Conservation (phyloP, 1,140 invertebrate genomes). For the Drosophila lini region DNA sequence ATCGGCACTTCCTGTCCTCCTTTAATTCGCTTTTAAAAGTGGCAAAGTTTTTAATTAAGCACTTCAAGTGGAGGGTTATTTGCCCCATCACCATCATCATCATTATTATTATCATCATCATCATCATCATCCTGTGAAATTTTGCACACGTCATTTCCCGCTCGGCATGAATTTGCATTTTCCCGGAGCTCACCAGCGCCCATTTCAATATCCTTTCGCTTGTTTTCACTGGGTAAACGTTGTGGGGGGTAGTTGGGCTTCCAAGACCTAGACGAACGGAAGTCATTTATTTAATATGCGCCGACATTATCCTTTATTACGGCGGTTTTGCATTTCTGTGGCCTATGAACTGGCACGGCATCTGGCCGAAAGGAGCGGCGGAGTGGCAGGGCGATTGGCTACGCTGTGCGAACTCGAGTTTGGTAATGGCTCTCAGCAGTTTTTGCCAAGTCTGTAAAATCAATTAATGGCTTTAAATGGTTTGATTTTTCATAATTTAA, state of each 20-base stretch:
- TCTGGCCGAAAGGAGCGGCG: slow-evolving; percentile 9
- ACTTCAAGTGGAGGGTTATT: slow-evolving; percentile 40
- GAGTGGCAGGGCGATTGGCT: slow-evolving; percentile 31
- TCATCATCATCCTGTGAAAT: slow-evolving; percentile 70
- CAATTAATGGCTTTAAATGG: slow-evolving; percentile 69
- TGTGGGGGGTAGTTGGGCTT: slow-evolving; percentile 29
- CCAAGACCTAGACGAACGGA: slow-evolving; percentile 70
- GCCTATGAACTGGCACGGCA: slow-evolving; percentile 76
- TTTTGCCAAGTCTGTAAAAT: slow-evolving; percentile 47
- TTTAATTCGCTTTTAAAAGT: slow-evolving; percentile 75
- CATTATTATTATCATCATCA: slow-evolving; percentile 18
- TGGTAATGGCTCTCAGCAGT: slow-evolving; percentile 51
- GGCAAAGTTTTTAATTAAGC: slow-evolving; percentile 72
- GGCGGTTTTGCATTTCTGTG: slow-evolving; percentile 81
- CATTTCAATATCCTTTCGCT: slow-evolving; percentile 83
- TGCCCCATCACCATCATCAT: slow-evolving; percentile 44
- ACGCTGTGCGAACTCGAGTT: slow-evolving; percentile 50
- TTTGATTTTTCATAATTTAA: slow-evolving; percentile 10
- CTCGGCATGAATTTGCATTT: slow-evolving; percentile 81
- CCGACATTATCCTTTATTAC: slow-evolving; percentile 83
- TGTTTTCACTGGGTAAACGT: slow-evolving; percentile 75
- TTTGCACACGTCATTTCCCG: slow-evolving; percentile 81
- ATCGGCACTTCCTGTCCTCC: slow-evolving; percentile 56
- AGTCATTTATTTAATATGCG: slow-evolving; percentile 83
- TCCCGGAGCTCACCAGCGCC: slow-evolving; percentile 44